Conservation (phyloP, 2,797 vertebrate species). For the Micrastur ruficollis region DNA sequence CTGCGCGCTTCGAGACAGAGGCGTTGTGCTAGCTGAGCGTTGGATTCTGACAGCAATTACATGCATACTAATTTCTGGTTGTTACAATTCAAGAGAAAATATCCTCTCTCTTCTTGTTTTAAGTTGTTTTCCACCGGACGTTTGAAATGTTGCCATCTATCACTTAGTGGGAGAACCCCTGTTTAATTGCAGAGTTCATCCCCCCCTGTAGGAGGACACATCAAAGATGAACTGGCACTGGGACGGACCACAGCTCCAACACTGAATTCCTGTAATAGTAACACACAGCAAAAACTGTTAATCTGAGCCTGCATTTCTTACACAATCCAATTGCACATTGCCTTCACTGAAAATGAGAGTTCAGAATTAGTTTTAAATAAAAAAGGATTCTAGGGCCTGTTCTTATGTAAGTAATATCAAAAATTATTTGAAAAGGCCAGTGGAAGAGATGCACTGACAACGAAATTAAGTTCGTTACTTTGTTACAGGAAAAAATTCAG, state of each 20-base stretch:
- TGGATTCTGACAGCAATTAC: neutral
- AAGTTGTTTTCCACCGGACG: neutral
- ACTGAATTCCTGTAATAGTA: neutral
- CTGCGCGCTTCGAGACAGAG: neutral
- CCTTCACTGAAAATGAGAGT: neutral
- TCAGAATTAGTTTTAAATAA: neutral
- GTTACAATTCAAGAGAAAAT: neutral
- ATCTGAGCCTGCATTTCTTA: neutral
- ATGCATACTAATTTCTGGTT: rapidly evolving
- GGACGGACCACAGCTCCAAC: neutral
- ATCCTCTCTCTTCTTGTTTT: neutral
- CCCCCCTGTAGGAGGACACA: neutral
- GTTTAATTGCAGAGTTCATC: neutral
- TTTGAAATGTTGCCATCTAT: neutral
- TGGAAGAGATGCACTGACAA: neutral
- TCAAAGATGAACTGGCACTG: neutral
- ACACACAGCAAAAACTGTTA: neutral
- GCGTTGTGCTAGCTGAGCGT: neutral
- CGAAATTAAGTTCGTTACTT: neutral
- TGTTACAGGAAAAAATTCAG: neutral
- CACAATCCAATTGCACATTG: neutral
- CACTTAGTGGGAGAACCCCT: neutral
- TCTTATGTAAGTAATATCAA: neutral
- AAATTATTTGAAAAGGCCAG: neutral
- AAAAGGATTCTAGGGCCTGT: neutral